Evolutionary conservation across 1,140 invertebrate species (phyloP), one percentile per base, ranked within the genome.

Genomic region (Pissodes strobi): DNA sequence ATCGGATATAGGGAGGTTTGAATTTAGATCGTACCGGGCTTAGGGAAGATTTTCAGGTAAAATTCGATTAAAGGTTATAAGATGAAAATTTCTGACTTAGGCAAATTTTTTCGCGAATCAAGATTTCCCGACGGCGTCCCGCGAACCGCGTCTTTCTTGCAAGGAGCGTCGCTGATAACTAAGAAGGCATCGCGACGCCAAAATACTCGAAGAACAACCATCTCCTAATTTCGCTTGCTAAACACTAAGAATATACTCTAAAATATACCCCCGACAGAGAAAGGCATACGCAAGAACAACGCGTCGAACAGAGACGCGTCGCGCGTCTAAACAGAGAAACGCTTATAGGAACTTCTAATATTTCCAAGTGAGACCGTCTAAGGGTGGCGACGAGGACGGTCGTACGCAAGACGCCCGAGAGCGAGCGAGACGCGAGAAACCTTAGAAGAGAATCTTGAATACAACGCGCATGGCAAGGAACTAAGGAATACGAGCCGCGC

Each of bases 221-320:
- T 73, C 76, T 74, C 76, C 76, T 75, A 72, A 77, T 72, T 72
- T 73, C 68, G 72, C 73, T 74, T 72, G 74, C 74, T 75, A 73
- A 65, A 69, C 61, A 78, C 75, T 76, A 75, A 76, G 76, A 78
- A 76, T 74, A 72, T 72, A 74, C 72, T 72, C 73, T 72, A 73
- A 68, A 69, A 72, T 72, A 64, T 64, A 61, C 58, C 60, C 58
- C 53, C 49, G 67, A 74, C 49, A 53, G 61, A 67, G 71, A 72
- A 41, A 43, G 61, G 66, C 56, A 65, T 69, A 72, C 68, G 56
- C 72, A 74, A 76, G 71, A 43, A 45, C 55, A 65, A 73, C 67
- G 72, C 8, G 41, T 37, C 12, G n/a, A 67, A 75, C 45, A 21
- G 66, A 68, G 73, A 76, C 43, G 41, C 38, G 30, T 21, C 21